A percentile compares a stretch with the other conserved stretches of the same genome.
Evolutionary conservation across 2,113 vertebrate genomes (phyloP).

Genomic region (Rhegmatorhina hoffmannsi): DNA sequence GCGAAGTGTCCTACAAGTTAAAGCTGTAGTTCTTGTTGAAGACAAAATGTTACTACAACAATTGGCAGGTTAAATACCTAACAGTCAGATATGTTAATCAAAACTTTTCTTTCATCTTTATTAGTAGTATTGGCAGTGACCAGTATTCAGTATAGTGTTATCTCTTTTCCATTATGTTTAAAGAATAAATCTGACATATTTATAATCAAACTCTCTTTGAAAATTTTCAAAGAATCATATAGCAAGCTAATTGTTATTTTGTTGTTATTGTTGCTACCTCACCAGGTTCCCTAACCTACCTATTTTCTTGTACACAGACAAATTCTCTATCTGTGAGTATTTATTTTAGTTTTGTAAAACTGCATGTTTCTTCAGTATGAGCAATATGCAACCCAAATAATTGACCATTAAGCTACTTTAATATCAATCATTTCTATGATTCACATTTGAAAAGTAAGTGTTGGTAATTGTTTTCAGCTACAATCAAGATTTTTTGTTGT

Average conservation of each 20-base stretch:
- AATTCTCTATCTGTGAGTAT: neutral
- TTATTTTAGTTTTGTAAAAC: neutral
- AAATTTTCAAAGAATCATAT: neutral
- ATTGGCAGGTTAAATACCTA: accelerated
- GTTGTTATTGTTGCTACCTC: neutral
- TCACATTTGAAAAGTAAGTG: neutral
- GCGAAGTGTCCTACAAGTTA: no score
- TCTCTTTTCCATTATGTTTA: neutral
- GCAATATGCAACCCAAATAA: neutral
- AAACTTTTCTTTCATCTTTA: neutral
- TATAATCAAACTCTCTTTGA: neutral
- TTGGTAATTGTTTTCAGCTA: neutral
- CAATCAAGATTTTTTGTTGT: neutral
- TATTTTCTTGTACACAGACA: neutral
- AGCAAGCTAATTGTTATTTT: neutral
- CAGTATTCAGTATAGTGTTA: neutral
- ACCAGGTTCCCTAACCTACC: neutral
- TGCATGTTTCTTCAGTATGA: neutral
- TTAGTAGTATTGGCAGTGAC: neutral
- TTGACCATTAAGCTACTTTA: neutral
- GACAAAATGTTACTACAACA: no score
- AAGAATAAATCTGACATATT: neutral
- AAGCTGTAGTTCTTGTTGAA: no score
- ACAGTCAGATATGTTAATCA: neutral
- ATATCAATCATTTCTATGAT: neutral